These are phyloP conservation scores for Acipenser oxyrinchus DNA, from an alignment of 2,797 vertebrate species.

Conservation along the genomic window DNA sequence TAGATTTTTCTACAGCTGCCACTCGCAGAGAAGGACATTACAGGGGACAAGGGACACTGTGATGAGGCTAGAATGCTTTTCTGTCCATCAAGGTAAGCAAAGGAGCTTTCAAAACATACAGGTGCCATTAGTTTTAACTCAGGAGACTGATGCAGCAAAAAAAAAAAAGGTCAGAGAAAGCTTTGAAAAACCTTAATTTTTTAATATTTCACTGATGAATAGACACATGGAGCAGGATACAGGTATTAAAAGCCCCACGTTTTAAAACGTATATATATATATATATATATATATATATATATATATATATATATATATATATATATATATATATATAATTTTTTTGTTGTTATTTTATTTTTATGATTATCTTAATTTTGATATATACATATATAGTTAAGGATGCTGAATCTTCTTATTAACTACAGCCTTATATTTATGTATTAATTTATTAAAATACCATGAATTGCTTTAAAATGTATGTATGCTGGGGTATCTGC, in stretches of 20 bases:
- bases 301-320: not conserved
- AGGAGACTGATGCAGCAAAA: too few species aligned
- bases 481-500: too few species aligned
- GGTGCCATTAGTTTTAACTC: not conserved
- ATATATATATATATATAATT: not conserved
- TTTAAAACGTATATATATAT: not conserved
- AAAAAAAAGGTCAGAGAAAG: not conserved
- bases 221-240: too few species aligned
- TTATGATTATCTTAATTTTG: too few species aligned
- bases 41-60: not conserved
- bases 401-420: too few species aligned
- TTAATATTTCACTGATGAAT: too few species aligned
- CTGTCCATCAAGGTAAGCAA: not conserved
- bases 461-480: too few species aligned
- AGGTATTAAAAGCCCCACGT: too few species aligned
- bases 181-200: too few species aligned
- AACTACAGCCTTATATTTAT: too few species aligned
- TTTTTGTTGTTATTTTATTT: not conserved
- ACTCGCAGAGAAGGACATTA: constrained; percentile 12
- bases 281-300: not conserved
- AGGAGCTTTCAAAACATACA: not conserved
- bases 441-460: too few species aligned
- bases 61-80: not conserved
- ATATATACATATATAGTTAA: too few species aligned
- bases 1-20: not conserved